Evolutionary conservation across 2,888 invertebrate species (phyloP).

Genomic region (Operophtera brumata): DNA sequence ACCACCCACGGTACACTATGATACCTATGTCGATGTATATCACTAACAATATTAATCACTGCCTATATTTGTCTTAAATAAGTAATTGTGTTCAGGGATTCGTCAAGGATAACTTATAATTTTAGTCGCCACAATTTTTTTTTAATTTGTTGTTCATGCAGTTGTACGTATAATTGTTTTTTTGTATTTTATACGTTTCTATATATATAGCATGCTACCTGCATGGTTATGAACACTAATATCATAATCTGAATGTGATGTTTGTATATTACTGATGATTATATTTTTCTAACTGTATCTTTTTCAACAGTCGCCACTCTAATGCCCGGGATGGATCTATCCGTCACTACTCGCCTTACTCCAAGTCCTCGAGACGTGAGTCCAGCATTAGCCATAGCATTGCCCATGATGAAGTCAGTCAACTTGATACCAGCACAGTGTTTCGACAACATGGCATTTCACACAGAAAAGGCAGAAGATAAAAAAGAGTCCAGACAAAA

Average conservation of each 20-base stretch:
- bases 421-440: slow-evolving; percentile 74
- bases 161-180: slow-evolving; percentile 3
- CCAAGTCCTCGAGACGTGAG: slow-evolving; percentile 85
- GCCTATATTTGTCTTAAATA: slow-evolving; percentile 35
- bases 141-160: not conserved
- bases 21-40: slow-evolving; percentile 33
- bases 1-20: slow-evolving; percentile 65
- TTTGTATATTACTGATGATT: not conserved
- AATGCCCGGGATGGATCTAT: slow-evolving; percentile 81
- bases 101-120: slow-evolving; percentile 11
- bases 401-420: slow-evolving; percentile 82
- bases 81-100: slow-evolving; percentile 22
- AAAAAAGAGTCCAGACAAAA: slow-evolving; percentile 43
- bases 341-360: slow-evolving; percentile 83
- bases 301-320: slow-evolving; percentile 70
- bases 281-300: slow-evolving; percentile 18
- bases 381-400: slow-evolving; percentile 82
- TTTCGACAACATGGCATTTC: slow-evolving; percentile 76
- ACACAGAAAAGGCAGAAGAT: slow-evolving; percentile 59
- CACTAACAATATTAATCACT: slow-evolving; percentile 45
- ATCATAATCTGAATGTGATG: not conserved
- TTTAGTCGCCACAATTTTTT: slow-evolving; percentile 10
- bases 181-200: too few species aligned
- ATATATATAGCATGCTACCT: slow-evolving; percentile 35
- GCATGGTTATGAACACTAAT: slow-evolving; percentile 41